phyloP scores from a whole-genome alignment of 2,797 vertebrate species.

The Loriculus beryllinus region DNA sequence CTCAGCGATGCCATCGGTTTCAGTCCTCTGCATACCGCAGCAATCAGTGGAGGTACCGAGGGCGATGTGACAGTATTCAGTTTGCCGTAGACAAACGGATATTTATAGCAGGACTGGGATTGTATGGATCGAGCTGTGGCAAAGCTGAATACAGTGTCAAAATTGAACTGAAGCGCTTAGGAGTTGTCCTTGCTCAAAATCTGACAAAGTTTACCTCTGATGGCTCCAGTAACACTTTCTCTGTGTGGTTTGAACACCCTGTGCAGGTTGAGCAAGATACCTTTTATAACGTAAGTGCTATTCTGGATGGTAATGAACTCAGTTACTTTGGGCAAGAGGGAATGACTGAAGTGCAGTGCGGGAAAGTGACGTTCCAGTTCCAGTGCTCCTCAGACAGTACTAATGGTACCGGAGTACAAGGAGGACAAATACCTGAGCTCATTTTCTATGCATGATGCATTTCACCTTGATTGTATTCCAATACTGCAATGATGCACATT shows the following conservation, averaged over 20 bases:
- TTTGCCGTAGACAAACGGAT: conserved; percentile 93
- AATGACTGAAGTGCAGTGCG: conserved; percentile 96
- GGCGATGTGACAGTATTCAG: conserved; percentile 97
- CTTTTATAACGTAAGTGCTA: conserved; percentile 93
- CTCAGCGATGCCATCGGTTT: conserved; percentile 92
- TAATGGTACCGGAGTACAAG: conserved; percentile 97
- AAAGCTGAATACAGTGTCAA: conserved; percentile 91
- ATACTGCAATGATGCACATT: conserved; percentile 44
- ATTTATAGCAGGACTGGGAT: conserved; percentile 90
- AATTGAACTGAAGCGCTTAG: conserved; percentile 95
- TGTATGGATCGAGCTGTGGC: conserved; percentile 93
- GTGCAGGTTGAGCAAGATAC: conserved; percentile 95
- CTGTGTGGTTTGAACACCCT: conserved; percentile 95
- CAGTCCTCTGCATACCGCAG: conserved; percentile 94
- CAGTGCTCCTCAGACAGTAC: conserved; percentile 99
- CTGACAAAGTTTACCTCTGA: conserved; percentile 90
- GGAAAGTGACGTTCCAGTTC: conserved; percentile 96
- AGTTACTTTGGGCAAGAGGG: conserved; percentile 99
- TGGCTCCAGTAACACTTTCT: conserved; percentile 91
- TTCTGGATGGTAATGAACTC: conserved; percentile 94
- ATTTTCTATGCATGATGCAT: conserved; percentile 92
- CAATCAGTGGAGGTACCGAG: conserved; percentile 97
- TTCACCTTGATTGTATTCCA: conserved; percentile 64
- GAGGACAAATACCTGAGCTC: conserved; percentile 98
- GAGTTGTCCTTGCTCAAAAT: conserved; percentile 86